These are phyloP conservation scores for Galemys pyrenaicus DNA, from an alignment of 2,113 vertebrate genomes.

Conservation along the genomic window DNA sequence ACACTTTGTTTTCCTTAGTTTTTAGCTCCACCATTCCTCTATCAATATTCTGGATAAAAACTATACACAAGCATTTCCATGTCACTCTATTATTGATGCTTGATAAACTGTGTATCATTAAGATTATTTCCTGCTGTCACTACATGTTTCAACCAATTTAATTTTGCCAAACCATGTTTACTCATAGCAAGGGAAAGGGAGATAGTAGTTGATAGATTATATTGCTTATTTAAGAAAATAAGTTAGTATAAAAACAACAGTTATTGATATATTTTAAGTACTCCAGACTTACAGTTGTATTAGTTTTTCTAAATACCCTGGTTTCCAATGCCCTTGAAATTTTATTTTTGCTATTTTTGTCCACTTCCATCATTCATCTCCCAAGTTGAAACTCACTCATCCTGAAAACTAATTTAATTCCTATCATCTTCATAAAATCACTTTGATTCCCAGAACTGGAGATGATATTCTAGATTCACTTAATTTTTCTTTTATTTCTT, in stretches of 20 bases:
- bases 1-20: slow-evolving; percentile 20
- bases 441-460: background rate
- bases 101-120: background rate
- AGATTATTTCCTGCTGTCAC: background rate
- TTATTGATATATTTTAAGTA: background rate
- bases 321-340: background rate
- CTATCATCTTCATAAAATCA: background rate
- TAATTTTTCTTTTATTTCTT: too few species aligned
- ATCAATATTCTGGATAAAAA: slow-evolving; percentile 35
- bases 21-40: background rate
- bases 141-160: background rate
- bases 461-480: background rate
- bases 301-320: background rate
- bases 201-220: background rate
- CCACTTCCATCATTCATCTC: too few species aligned
- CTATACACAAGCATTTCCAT: background rate
- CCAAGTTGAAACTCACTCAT: background rate
- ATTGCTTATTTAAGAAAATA: background rate
- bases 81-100: background rate
- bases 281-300: background rate
- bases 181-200: background rate
- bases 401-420: background rate
- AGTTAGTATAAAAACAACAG: background rate
- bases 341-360: background rate
- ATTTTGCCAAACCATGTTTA: background rate